These are phyloP conservation scores for Esox lucius DNA, from an alignment of 2,797 vertebrate genomes.

Conservation along the genomic window DNA sequence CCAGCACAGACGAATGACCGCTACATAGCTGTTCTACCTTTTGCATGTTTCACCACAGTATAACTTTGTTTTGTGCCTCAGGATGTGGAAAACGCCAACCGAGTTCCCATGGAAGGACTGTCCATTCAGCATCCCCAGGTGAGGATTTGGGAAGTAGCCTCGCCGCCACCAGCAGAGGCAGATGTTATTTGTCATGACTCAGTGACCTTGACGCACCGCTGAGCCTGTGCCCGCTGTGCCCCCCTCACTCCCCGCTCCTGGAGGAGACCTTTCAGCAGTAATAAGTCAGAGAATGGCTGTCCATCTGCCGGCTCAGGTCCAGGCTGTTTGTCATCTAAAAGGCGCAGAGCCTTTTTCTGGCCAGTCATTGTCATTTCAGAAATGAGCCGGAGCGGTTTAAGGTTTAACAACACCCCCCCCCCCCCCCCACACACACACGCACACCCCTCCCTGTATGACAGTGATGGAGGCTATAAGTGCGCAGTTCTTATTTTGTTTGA, in stretches of 20 bases:
- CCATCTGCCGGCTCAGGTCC: constrained; percentile 13
- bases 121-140: constrained; percentile 85
- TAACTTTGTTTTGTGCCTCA: constrained; percentile 62
- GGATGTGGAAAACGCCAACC: constrained; percentile 79
- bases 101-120: constrained; percentile 79
- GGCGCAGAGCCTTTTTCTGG: background rate
- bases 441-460: constrained; percentile 28
- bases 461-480: constrained; percentile 8
- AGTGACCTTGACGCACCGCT: constrained; percentile 59
- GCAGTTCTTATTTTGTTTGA: background rate
- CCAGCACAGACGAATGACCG: background rate
- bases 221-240: constrained; percentile 28
- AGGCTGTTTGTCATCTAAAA: background rate
- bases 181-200: constrained; percentile 68
- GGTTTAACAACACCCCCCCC: background rate
- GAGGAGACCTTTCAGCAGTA: constrained; percentile 63
- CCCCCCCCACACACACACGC: background rate
- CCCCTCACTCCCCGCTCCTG: constrained; percentile 27
- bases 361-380: background rate
- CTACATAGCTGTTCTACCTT: background rate
- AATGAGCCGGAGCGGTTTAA: background rate
- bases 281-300: constrained; percentile 62
- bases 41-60: constrained; percentile 21
- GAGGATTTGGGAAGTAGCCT: constrained; percentile 53
- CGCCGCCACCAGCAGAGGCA: background rate